Conservation (phyloP, 2,113 vertebrate genomes). For the Ammodytes marinus region DNA sequence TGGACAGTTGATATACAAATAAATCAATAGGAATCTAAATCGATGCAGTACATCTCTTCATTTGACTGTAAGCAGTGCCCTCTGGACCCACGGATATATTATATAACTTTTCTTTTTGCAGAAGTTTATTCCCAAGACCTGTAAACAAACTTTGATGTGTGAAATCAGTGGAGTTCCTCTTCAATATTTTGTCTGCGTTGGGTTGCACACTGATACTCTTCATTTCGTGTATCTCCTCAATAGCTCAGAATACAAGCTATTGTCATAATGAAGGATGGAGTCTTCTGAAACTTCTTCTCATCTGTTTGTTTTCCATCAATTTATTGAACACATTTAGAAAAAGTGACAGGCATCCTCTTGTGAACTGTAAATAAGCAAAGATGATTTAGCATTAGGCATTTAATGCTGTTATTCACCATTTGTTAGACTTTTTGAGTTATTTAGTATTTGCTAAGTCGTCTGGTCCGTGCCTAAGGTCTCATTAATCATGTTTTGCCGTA, state of each 20-base stretch:
- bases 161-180: not conserved
- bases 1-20: not conserved
- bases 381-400: not conserved
- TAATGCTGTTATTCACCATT: not conserved
- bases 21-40: too few relatives aligned
- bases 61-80: not conserved
- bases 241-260: not conserved
- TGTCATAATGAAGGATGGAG: not conserved
- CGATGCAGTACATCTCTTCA: too few relatives aligned
- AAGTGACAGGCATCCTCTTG: not conserved
- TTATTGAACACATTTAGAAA: not conserved
- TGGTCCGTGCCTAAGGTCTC: not conserved
- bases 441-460: not conserved
- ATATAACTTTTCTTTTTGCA: not conserved
- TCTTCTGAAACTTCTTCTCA: not conserved
- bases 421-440: not conserved
- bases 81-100: not conserved
- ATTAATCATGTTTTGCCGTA: slow-evolving; percentile 18
- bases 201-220: not conserved
- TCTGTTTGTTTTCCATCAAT: not conserved
- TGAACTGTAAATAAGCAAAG: not conserved
- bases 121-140: not conserved
- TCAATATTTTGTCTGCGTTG: not conserved
- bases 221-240: not conserved
- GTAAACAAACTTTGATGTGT: not conserved